A percentile compares a stretch with the other conserved stretches of the same genome.
Evolutionary conservation across 2,888 invertebrate genomes (phyloP).

Genomic region (Brassicogethes aeneus): DNA sequence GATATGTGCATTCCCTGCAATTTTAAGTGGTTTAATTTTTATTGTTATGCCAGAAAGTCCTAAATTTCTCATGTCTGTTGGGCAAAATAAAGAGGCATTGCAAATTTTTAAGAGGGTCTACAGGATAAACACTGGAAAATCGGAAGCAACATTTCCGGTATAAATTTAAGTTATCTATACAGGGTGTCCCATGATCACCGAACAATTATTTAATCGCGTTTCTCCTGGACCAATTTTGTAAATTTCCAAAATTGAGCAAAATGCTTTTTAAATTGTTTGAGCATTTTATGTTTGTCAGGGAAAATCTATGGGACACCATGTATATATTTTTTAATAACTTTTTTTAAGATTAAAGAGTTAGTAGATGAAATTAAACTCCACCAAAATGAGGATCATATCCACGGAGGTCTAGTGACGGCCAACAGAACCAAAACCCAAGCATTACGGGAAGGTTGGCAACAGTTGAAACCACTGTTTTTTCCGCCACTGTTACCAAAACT

Average conservation of each 20-base stretch:
- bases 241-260: no score
- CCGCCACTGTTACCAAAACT: slow-evolving; percentile 52
- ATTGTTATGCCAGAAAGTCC: slow-evolving; percentile 65
- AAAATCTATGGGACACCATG: no score
- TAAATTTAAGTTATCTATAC: slow-evolving; percentile 25
- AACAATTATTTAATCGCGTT: no score
- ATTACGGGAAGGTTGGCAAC: slow-evolving; percentile 49
- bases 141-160: slow-evolving; percentile 56
- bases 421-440: slow-evolving; percentile 37
- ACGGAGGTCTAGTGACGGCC: slow-evolving; percentile 29
- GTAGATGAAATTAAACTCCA: slow-evolving; percentile 25
- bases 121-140: slow-evolving; percentile 52
- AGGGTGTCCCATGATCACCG: no score
- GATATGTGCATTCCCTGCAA: slow-evolving; percentile 52
- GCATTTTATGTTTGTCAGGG: no score
- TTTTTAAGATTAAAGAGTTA: slow-evolving; percentile 28
- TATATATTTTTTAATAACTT: slow-evolving; percentile 7
- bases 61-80: slow-evolving; percentile 63
- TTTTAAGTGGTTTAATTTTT: slow-evolving; percentile 52
- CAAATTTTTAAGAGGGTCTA: slow-evolving; percentile 56
- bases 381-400: slow-evolving; percentile 21
- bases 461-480: slow-evolving; percentile 55
- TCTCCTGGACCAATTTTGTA: no score
- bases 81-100: slow-evolving; percentile 56
- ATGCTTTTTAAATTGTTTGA: no score